Evolutionary conservation across 2,888 invertebrate genomes (phyloP).

Genomic region (Serrognathus titanus): DNA sequence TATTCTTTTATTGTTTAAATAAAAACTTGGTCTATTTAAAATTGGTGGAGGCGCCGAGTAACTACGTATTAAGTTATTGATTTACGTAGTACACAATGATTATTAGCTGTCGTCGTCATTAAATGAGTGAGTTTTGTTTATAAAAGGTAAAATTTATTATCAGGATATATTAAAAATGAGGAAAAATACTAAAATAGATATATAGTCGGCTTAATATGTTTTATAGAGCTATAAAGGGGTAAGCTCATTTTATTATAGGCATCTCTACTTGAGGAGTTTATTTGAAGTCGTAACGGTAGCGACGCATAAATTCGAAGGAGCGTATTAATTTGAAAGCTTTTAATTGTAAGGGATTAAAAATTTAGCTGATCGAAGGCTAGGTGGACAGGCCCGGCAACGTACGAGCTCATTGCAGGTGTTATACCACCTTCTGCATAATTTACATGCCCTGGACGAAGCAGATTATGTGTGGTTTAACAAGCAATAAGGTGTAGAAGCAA

Average conservation of each 20-base stretch:
- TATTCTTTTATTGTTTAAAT: no score
- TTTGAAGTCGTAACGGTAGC: neutral
- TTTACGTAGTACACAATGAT: no score
- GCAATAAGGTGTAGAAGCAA: conserved; percentile 28
- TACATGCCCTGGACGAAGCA: conserved; percentile 31
- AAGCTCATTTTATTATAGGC: conserved; percentile 32
- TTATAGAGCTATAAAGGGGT: conserved; percentile 28
- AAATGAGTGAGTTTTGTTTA: no score
- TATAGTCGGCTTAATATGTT: conserved; percentile 22
- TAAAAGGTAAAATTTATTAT: no score
- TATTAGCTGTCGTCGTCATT: no score
- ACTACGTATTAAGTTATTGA: no score
- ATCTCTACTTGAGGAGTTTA: conserved; percentile 21
- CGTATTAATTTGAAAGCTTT: conserved; percentile 10
- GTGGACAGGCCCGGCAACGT: conserved; percentile 6
- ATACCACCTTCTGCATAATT: conserved; percentile 29
- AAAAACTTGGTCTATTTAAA: no score
- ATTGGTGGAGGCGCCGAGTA: no score
- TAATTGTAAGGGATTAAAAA: conserved; percentile 15
- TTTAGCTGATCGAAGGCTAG: conserved; percentile 11
- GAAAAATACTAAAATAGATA: conserved; percentile 8
- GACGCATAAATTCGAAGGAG: no score
- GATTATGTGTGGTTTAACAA: conserved; percentile 34
- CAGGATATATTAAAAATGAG: conserved; percentile 4
- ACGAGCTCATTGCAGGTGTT: conserved; percentile 21